These are phyloP conservation scores for Amphiprion ocellaris DNA, from an alignment of 2,113 vertebrate genomes.

Conservation along the genomic window DNA sequence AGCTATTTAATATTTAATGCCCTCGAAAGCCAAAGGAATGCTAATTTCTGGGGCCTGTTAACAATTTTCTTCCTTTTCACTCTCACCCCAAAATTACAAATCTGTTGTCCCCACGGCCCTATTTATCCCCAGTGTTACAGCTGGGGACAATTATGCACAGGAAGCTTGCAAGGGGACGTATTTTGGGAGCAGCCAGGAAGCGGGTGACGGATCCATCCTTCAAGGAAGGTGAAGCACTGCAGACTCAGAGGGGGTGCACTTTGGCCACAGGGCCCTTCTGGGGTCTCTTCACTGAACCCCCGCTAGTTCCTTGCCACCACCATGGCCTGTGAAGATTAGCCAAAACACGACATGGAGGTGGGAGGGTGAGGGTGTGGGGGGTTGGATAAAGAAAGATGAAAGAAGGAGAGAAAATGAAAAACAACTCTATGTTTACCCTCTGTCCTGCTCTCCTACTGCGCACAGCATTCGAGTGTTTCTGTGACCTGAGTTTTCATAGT, in stretches of 20 bases:
- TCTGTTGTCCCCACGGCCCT: conserved; percentile 81
- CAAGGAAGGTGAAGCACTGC: conserved; percentile 49
- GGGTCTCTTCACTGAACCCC: conserved; percentile 43
- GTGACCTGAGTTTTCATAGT: conserved; percentile 19
- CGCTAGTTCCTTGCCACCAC: conserved; percentile 8
- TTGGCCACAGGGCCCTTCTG: conserved; percentile 64
- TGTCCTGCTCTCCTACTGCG: conserved; percentile 27
- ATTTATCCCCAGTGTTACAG: conserved; percentile 81
- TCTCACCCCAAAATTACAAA: conserved; percentile 83
- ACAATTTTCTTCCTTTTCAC: conserved; percentile 82
- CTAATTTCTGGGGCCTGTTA: conserved; percentile 85
- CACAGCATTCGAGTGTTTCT: conserved; percentile 1
- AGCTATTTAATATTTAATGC: conserved; percentile 85
- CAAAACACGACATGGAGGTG: conserved; percentile 60
- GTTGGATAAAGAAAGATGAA: conserved; percentile 44
- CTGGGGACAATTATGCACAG: conserved; percentile 86
- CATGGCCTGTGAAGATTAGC: conserved; percentile 67
- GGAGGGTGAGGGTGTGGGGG: conserved; percentile 35
- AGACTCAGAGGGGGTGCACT: conserved; percentile 50
- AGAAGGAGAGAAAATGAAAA: conserved; percentile 58
- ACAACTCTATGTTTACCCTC: conserved; percentile 43
- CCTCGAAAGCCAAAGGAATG: conserved; percentile 83
- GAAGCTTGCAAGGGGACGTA: conserved; percentile 70
- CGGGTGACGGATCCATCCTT: conserved; percentile 66
- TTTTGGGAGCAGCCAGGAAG: conserved; percentile 77